Percentiles rank a stretch among this genome's conserved stretches.
phyloP scores from a whole-genome alignment of 1,140 invertebrate genomes.

The Lepidostoma basale region DNA sequence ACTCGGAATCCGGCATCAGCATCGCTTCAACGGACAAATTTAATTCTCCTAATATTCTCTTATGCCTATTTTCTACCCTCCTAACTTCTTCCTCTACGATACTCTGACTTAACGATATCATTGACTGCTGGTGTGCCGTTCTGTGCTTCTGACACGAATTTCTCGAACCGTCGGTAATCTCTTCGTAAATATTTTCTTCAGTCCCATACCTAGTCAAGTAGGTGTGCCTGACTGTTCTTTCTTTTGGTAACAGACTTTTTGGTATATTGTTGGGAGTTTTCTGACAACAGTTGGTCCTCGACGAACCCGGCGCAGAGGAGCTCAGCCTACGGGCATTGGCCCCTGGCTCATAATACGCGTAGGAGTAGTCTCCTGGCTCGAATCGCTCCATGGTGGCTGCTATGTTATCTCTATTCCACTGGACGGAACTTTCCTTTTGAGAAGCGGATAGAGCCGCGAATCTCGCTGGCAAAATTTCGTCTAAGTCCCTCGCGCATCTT shows the following conservation, averaged over 20 bases:
- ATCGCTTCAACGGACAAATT: slow-evolving; percentile 88
- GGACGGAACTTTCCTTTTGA: slow-evolving; percentile 52
- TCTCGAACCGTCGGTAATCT: slow-evolving; percentile 72
- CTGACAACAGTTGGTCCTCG: slow-evolving; percentile 53
- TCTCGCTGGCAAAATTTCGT: slow-evolving; percentile 60
- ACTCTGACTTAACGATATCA: slow-evolving; percentile 67
- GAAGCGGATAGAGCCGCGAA: slow-evolving; percentile 58
- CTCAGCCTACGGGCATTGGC: slow-evolving; percentile 63
- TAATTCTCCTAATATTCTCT: slow-evolving; percentile 80
- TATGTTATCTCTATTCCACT: slow-evolving; percentile 65
- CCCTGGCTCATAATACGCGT: slow-evolving; percentile 77
- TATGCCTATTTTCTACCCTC: slow-evolving; percentile 76
- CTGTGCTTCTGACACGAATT: slow-evolving; percentile 60
- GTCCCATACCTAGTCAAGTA: slow-evolving; percentile 80
- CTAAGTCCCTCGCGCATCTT: slow-evolving; percentile 58
- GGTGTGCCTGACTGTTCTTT: slow-evolving; percentile 63
- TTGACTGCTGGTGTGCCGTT: slow-evolving; percentile 56
- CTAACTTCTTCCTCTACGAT: slow-evolving; percentile 81
- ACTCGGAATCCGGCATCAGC: slow-evolving; percentile 74
- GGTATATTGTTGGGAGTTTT: slow-evolving; percentile 50
- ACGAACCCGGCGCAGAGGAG: slow-evolving; percentile 65
- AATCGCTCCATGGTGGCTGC: slow-evolving; percentile 67
- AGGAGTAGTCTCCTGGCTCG: slow-evolving; percentile 73
- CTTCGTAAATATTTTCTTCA: slow-evolving; percentile 88
- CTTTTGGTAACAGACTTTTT: slow-evolving; percentile 53